Base-by-base conservation (phyloP, 2,113 vertebrate genomes). In the Raphicerus campestris region DNA sequence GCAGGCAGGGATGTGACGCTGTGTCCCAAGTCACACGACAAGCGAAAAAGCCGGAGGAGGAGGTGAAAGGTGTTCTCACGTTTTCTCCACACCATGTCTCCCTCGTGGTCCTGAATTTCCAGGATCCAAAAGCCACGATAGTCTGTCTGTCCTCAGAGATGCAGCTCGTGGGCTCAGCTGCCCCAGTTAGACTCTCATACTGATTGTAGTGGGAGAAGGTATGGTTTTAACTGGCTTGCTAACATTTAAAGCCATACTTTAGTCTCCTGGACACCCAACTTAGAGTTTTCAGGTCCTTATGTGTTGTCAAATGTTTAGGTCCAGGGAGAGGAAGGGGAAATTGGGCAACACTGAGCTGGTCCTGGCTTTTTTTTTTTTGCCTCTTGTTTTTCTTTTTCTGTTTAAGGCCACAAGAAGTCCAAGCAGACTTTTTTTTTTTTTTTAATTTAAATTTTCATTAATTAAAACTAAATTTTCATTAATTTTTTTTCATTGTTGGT, bases 71-170 rank as follows among this genome's bases (percentile, higher is more conserved):
- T 15, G 17, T 4, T n/a, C 10, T 28, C 28, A 30, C 2, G 11
- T 19, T 15, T 5, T n/a, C 11, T 30, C 7, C 28, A 35, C 7
- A 20, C 28, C 10, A 0, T 1, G 0, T 51, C 86, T 77, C 42
- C 10, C 2, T 10, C 9, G 1, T 13, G 87, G 82, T 19, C 24
- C 42, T 6, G 39, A 42, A 32, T 58, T 15, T 70, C 86, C 5
- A 32, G 45, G 35, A 15, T 73, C 35, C 1, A 26, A 19, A 10
- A 15, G 22, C 77, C 39, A 30, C 13, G 1, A 0, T 45, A 6
- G 28, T 58, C 51, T 58, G 4, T 78, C 58, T 47, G 5, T 73
- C 58, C 8, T 61, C 24, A 16, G 35, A 61, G 16, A 28, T 7
- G 15, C 14, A 5, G 22, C 14, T 32, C 0, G 0, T 26, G 47